Base-by-base conservation (phyloP, 2,888 invertebrate genomes). In the Pseudococcus viburni region DNA sequence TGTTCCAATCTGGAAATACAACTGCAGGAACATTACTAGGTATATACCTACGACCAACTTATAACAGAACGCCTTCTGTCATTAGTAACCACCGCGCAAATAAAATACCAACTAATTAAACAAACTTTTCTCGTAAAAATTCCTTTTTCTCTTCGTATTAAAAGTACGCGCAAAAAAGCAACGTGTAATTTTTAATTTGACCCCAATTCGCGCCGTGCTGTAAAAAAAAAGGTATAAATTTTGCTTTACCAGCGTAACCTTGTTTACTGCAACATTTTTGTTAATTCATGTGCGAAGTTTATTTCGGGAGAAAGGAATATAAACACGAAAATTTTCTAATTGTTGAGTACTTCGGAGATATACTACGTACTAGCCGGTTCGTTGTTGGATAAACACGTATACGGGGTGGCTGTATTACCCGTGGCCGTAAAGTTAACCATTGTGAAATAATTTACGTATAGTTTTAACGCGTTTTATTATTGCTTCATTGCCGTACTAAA, bases 101-200 rank as follows among this genome's bases (percentile, higher is more conserved):
- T 80, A 80, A 80, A 80, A 80, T 80, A 80, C 80, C 39, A 80
- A 80, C 80, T 80, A 80, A 80, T 80, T 80, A 80, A 80, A 80
- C 80, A 80, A 80, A 80, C 80, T 80, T 80, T 80, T 42, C 80
- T 80, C 80, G 80, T 80, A 80, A 80, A 80, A 80, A 80, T 80
- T 42, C 80, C 80, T 17, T 42, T 39, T n/a, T 19, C 15, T 12
- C 46, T 0, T 42, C 26, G 42, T 80, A 80, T 80, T 80, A 42
- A 42, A 39, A 80, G 42, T 80, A 46, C 80, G 80, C 80, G 80
- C 80, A 42, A 80, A 80, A 73, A 80, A 80, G 80, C 42, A 80
- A 80, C 80, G 80, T 80, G 80, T 80, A 80, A 80, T 80, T 80
- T 80, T 80, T 80, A 80, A 80, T 80, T 80, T 42, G 80, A 80